Evolutionary conservation across 2,888 invertebrate species (phyloP).

Genomic region (Sialis fuliginosa): DNA sequence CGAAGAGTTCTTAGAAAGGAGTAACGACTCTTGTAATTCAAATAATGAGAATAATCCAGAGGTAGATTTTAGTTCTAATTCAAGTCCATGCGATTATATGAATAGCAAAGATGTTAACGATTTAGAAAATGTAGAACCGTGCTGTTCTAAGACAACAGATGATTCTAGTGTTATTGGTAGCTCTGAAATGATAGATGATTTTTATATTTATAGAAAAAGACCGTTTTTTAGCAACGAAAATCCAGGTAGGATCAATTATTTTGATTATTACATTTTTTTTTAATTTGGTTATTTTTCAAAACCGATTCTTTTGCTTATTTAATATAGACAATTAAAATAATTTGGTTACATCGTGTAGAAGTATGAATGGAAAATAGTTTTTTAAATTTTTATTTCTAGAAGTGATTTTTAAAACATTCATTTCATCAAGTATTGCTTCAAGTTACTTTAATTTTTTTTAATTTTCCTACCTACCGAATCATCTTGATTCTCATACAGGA

Average conservation of each 20-base stretch:
- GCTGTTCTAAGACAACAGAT: not conserved
- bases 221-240: not conserved
- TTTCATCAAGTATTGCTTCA: too few relatives aligned
- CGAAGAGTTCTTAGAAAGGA: not conserved
- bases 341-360: too few relatives aligned
- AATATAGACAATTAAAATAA: too few relatives aligned
- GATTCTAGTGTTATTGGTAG: not conserved
- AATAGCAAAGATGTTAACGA: not conserved
- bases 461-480: too few relatives aligned
- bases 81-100: not conserved
- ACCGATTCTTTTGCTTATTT: too few relatives aligned
- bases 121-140: not conserved
- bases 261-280: too few relatives aligned
- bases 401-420: too few relatives aligned
- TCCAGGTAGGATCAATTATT: not conserved
- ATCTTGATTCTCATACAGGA: too few relatives aligned
- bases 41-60: slow-evolving; percentile 15
- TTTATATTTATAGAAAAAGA: not conserved
- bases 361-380: too few relatives aligned
- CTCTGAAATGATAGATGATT: slow-evolving; percentile 1
- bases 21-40: slow-evolving; percentile 4
- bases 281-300: too few relatives aligned
- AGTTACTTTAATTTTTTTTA: too few relatives aligned
- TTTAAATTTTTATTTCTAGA: too few relatives aligned
- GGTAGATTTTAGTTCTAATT: not conserved